These are phyloP conservation scores for Lomographa bimaculata DNA, from an alignment of 2,888 invertebrate species.

Conservation along the genomic window DNA sequence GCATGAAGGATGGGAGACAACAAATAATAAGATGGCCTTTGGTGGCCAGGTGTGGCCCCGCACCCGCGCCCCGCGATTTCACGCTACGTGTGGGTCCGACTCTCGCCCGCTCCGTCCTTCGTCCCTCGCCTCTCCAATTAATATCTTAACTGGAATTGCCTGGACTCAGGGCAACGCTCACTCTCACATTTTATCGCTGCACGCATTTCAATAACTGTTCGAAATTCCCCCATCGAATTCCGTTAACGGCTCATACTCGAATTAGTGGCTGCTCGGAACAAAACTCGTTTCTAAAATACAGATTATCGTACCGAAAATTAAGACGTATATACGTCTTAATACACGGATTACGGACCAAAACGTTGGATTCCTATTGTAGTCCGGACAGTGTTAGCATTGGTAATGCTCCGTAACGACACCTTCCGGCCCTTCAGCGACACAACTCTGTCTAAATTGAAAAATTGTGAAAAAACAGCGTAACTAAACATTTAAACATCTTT, in stretches of 20 bases:
- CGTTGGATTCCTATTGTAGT: conserved; percentile 48
- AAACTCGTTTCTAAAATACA: conserved; percentile 40
- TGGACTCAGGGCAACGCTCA: conserved; percentile 45
- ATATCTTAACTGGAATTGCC: conserved; percentile 74
- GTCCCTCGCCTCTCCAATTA: conserved; percentile 62
- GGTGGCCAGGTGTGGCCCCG: conserved; percentile 69
- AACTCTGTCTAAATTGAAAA: conserved; percentile 80
- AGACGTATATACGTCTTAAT: conserved; percentile 44
- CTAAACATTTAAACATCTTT: conserved; percentile 83
- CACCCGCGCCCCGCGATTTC: conserved; percentile 77
- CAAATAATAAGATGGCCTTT: conserved; percentile 74
- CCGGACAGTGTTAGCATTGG: conserved; percentile 65
- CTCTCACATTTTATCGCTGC: conserved; percentile 54
- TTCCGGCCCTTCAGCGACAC: conserved; percentile 78
- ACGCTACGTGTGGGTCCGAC: conserved; percentile 78
- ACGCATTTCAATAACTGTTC: conserved; percentile 55
- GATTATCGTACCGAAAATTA: conserved; percentile 34
- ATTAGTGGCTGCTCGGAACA: conserved; percentile 36
- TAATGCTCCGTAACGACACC: conserved; percentile 78
- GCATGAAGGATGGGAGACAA: conserved; percentile 80
- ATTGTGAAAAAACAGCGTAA: conserved; percentile 80
- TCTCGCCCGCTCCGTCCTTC: conserved; percentile 30
- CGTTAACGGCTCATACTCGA: conserved; percentile 37
- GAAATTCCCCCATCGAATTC: conserved; percentile 49
- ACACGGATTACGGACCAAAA: conserved; percentile 44